These are phyloP conservation scores for Monopterus albus DNA, from an alignment of 2,113 vertebrate genomes.

Conservation along the genomic window DNA sequence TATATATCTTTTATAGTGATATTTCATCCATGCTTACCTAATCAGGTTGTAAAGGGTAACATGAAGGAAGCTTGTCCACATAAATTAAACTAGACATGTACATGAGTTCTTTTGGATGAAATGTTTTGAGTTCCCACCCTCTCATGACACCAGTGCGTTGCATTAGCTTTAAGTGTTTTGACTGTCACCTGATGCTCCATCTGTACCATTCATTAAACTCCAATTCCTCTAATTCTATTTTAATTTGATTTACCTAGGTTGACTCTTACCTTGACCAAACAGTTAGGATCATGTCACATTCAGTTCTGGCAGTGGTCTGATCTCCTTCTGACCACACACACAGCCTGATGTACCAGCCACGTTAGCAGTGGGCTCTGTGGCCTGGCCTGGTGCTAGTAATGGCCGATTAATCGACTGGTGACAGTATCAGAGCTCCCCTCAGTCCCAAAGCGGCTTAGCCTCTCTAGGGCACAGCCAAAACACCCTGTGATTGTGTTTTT, in stretches of 20 bases:
- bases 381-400: constrained; percentile 60
- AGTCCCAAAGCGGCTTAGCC: constrained; percentile 73
- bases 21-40: too few species aligned
- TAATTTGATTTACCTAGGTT: constrained; percentile 54
- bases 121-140: constrained; percentile 16
- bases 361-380: constrained; percentile 59
- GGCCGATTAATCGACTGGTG: constrained; percentile 74
- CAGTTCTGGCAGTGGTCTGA: constrained; percentile 49
- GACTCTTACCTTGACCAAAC: constrained; percentile 41
- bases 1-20: too few species aligned
- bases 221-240: constrained; percentile 36
- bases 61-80: too few species aligned
- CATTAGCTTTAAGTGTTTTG: constrained; percentile 14
- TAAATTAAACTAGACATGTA: too few species aligned
- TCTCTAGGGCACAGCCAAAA: constrained; percentile 46
- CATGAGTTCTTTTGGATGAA: neutral
- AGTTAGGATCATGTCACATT: constrained; percentile 35
- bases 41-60: too few species aligned
- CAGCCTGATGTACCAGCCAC: constrained; percentile 32
- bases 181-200: constrained; percentile 41
- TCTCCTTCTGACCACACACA: constrained; percentile 57
- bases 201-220: constrained; percentile 29
- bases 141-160: constrained; percentile 6
- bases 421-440: constrained; percentile 64
- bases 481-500: constrained; percentile 52